Percentiles rank a stretch among this genome's conserved stretches.
These are phyloP conservation scores for Danaus plexippus DNA, from an alignment of 1,140 invertebrate species.

Conservation along the genomic window DNA sequence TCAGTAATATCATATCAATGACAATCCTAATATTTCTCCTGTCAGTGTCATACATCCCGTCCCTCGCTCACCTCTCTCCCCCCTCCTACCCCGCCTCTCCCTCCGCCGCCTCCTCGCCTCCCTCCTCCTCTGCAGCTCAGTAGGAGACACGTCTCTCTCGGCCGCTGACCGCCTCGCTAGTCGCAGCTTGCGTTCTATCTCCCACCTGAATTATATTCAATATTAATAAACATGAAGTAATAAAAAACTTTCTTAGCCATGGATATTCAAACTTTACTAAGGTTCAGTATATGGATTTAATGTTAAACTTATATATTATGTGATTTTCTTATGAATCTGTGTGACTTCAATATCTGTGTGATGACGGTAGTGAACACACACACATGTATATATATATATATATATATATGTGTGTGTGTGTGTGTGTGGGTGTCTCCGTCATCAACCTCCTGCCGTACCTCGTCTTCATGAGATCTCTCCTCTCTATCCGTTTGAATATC, in stretches of 20 bases:
- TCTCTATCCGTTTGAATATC: conserved; percentile 96
- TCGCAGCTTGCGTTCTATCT: conserved; percentile 95
- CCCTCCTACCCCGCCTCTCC: conserved; percentile 29
- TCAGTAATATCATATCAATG: background rate
- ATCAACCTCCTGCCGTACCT: conserved; percentile 64
- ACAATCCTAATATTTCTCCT: conserved; percentile 15
- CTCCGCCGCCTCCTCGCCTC: conserved; percentile 30
- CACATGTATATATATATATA: no score
- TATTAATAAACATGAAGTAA: conserved; percentile 1
- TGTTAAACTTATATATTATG: no score
- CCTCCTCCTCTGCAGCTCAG: conserved; percentile 29
- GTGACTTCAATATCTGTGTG: no score
- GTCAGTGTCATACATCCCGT: conserved; percentile 42
- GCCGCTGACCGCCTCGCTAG: conserved; percentile 80
- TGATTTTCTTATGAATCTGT: no score
- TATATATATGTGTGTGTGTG: no score
- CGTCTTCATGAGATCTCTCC: conserved; percentile 92
- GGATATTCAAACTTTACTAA: no score
- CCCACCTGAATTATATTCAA: conserved; percentile 79
- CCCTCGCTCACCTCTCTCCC: conserved; percentile 61
- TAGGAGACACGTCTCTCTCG: conserved; percentile 41
- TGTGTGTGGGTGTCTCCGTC: no score
- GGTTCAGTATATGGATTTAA: no score
- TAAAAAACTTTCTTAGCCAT: no score
- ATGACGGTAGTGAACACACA: no score